These are phyloP conservation scores for Oligia strigilis DNA, from an alignment of 2,888 invertebrate species.

Conservation along the genomic window DNA sequence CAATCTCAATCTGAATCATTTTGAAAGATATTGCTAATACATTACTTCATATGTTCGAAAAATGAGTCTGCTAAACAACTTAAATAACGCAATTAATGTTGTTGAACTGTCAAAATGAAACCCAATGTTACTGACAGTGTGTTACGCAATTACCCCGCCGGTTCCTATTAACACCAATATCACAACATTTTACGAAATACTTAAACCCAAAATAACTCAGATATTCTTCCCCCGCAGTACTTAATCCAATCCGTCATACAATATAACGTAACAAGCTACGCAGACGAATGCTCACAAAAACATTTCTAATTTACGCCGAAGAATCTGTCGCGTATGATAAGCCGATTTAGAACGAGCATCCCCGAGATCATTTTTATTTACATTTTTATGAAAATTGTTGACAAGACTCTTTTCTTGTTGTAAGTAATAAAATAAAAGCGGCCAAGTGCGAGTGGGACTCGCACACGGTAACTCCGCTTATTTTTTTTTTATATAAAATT, in stretches of 20 bases:
- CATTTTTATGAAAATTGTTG: conserved; percentile 57
- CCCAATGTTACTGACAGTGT: too few species aligned
- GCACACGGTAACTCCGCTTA: neutral
- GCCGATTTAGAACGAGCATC: conserved; percentile 53
- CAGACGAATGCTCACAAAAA: conserved; percentile 22
- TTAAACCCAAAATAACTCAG: conserved; percentile 19
- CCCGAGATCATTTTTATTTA: conserved; percentile 48
- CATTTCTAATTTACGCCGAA: conserved; percentile 57
- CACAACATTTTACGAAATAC: conserved; percentile 22
- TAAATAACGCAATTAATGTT: too few species aligned
- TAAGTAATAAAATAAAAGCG: neutral
- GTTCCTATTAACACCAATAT: neutral
- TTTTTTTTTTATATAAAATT: too few species aligned
- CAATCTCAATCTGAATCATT: too few species aligned
- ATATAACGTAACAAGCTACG: conserved; percentile 23
- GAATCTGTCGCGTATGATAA: conserved; percentile 49
- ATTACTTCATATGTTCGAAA: too few species aligned
- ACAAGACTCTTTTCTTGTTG: conserved; percentile 25
- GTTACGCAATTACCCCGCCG: too few species aligned
- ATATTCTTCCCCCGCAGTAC: conserved; percentile 20
- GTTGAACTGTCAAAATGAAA: too few species aligned
- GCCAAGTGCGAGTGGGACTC: neutral
- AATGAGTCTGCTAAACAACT: too few species aligned
- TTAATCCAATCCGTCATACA: conserved; percentile 42
- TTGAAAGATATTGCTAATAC: too few species aligned